Base-by-base conservation (phyloP, 1,140 invertebrate genomes). In the Euwallacea fornicatus region DNA sequence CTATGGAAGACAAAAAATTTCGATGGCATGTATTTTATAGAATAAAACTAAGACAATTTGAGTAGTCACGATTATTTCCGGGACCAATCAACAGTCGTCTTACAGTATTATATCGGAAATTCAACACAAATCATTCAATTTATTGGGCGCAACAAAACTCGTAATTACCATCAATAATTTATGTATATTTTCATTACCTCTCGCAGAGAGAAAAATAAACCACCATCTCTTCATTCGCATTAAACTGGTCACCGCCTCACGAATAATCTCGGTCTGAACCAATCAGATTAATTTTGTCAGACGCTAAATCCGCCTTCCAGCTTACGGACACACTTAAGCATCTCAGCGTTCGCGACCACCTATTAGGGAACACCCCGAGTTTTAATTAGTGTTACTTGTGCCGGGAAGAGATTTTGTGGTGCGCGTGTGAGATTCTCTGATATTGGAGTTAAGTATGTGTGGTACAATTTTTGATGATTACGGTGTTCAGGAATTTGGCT, bases 311-410 rank as follows among this genome's bases (percentile, higher is more conserved):
- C 68, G 56, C 68, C 68, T 63, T 53, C 60, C 68, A 55, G 68
- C 61, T 15, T 70, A 16, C 61, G 60, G 61, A 21, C n/a, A 64
- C 11, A n/a, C 43, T 65, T 21, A 54, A 65, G 44, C 11, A 69
- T 50, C 66, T 63, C 68, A 43, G 56, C 66, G 56, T 53, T 43
- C 60, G 59, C 15, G 60, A 70, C 61, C 68, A 63, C 68, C 68
- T 70, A 70, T 70, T 33, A 56, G 21, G 58, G 42, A 50, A 54
- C 67, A 43, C 16, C 10, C 16, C 61, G 10, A n/a, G 33, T 44
- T 46, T 59, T 47, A 70, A 70, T 70, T 70, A 70, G 68, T 64
- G 21, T 41, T 56, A 21, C 43, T 63, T 63, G 55, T 61, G 21
- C 4, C 21, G 21, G 21, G 21, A 33, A 33, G 21, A 33, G 21